phyloP scores from a whole-genome alignment of 2,113 vertebrate genomes.

The Herpetotheres cachinnans region DNA sequence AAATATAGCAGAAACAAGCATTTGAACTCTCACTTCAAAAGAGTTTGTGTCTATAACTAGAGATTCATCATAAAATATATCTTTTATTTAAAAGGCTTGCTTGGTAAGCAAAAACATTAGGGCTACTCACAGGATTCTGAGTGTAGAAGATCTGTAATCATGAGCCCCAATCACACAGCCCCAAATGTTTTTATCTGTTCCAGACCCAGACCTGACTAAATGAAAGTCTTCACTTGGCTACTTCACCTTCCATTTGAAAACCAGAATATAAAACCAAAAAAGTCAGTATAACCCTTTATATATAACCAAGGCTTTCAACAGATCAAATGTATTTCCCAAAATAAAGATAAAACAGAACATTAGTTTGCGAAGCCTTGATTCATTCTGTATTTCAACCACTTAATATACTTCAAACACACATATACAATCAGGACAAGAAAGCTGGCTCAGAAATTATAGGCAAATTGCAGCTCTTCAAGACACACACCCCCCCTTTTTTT shows the following conservation, averaged over 20 bases:
- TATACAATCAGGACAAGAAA: conserved; percentile 17
- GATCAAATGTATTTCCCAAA: conserved; percentile 42
- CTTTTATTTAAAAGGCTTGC: not conserved
- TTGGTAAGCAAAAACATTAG: not conserved
- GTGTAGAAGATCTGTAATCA: not conserved
- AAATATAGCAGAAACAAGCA: not conserved
- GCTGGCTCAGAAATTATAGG: conserved; percentile 12
- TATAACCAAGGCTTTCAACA: conserved; percentile 13
- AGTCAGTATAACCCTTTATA: not conserved
- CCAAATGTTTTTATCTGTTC: conserved; percentile 3
- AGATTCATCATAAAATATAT: not conserved
- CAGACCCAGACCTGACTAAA: not conserved
- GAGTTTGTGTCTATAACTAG: not conserved
- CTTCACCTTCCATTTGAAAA: not conserved
- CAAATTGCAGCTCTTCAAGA: conserved; percentile 5
- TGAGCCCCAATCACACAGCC: not conserved
- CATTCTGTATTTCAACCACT: conserved; percentile 22
- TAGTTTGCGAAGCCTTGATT: conserved; percentile 38
- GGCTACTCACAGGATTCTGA: not conserved
- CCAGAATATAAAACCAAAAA: not conserved
- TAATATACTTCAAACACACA: conserved; percentile 30
- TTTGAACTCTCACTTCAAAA: not conserved
- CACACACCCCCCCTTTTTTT: too few species aligned
- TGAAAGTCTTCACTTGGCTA: not conserved
- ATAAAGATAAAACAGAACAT: conserved; percentile 52